These are phyloP conservation scores for Ancistrus triradiatus DNA, from an alignment of 2,113 vertebrate species.

Conservation along the genomic window DNA sequence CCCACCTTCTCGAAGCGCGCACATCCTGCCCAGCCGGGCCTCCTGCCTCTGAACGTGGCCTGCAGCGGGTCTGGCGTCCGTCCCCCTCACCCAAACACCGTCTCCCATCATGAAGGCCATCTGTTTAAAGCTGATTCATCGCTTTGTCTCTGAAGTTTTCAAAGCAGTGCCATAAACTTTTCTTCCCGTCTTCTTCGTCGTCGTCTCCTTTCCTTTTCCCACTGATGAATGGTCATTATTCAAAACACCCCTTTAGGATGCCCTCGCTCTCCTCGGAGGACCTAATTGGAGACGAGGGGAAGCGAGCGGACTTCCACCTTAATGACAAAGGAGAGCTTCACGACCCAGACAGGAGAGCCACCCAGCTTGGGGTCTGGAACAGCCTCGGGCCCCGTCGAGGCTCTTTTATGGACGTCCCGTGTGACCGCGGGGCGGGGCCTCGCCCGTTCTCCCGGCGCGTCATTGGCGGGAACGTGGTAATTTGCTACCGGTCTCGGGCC, in stretches of 20 bases:
- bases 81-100: conserved; percentile 42
- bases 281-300: conserved; percentile 75
- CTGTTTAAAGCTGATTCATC: conserved; percentile 47
- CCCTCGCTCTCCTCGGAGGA: conserved; percentile 60
- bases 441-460: conserved; percentile 22
- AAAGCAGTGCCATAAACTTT: conserved; percentile 37
- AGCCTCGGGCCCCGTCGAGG: conserved; percentile 33
- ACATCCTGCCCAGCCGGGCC: conserved; percentile 22
- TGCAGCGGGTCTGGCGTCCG: conserved; percentile 27
- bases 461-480: conserved; percentile 44
- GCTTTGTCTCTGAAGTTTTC: conserved; percentile 47
- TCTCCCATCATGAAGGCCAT: conserved; percentile 41
- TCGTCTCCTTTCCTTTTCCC: background rate
- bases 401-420: conserved; percentile 23
- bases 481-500: conserved; percentile 43
- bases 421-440: conserved; percentile 21
- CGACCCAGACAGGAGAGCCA: conserved; percentile 40
- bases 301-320: conserved; percentile 53
- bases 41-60: conserved; percentile 27
- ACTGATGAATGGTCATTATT: conserved; percentile 72
- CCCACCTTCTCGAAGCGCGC: conserved; percentile 15
- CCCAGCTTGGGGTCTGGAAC: conserved; percentile 39
- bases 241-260: conserved; percentile 65
- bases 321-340: conserved; percentile 44
- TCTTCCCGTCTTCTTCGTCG: conserved; percentile 3